Evolutionary conservation across 1,140 invertebrate species (phyloP), one percentile per base, ranked within the genome.

Genomic region (Meteorus sp.): DNA sequence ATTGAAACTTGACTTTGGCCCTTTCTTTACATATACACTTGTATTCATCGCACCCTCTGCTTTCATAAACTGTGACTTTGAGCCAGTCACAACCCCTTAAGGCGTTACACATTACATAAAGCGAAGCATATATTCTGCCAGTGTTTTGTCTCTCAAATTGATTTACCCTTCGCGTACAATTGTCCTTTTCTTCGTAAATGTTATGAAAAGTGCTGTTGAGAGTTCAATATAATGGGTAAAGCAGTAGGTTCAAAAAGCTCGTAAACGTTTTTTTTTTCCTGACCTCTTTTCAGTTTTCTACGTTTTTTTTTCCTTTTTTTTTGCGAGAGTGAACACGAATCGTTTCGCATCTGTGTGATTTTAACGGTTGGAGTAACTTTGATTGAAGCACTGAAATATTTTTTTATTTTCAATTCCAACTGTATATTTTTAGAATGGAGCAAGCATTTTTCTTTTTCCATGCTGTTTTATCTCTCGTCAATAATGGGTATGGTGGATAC

Each of bases 1-100:
- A 57, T 57, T 45, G 44, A 57, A 56, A 57, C 41, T 57, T 35
- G 39, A 52, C 35, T 41, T 29, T 51, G 33, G n/a, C 43, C 11
- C 11, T 22, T 13, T 27, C 17, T 27, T n/a, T 53, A 31, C 41
- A 15, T 35, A 11, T 15, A n/a, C 17, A 19, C 2, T 27, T 17
- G 3, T 20, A 25, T 37, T 35, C 27, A 45, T 50, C 44, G 33
- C 27, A 31, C 51, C n/a, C 11, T 27, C 8, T 22, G 37, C 50
- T 44, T 56, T 56, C 33, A 56, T 48, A 48, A 41, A 31, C 31
- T 9, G 22, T 35, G 4, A 15, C 41, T 35, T 43, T 37, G 20
- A n/a, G n/a, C n/a, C n/a, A n/a, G n/a, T n/a, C n/a, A 15, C 17
- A 37, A 8, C 35, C 31, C 23, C 33, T 41, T 29, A 8, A 43